These are phyloP conservation scores for Erpornis zantholeuca DNA, from an alignment of 2,113 vertebrate genomes.

Conservation along the genomic window DNA sequence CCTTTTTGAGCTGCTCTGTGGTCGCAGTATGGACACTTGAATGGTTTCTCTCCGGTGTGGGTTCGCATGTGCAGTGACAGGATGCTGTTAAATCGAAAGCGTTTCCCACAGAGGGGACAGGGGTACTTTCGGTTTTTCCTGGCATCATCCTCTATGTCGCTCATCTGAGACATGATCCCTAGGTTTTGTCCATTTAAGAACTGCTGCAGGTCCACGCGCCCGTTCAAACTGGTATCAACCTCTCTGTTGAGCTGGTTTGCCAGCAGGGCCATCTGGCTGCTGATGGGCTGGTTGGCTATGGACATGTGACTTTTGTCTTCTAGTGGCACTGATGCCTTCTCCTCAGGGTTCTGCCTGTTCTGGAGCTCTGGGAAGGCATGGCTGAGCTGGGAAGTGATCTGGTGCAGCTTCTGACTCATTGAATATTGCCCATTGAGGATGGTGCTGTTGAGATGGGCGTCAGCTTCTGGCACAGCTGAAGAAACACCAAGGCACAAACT, in stretches of 20 bases:
- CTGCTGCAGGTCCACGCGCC: slow-evolving; percentile 95
- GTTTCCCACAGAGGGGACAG: slow-evolving; percentile 94
- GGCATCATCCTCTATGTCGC: slow-evolving; percentile 96
- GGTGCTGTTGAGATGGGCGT: slow-evolving; percentile 88
- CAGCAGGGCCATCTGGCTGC: slow-evolving; percentile 94
- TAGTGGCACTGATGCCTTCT: slow-evolving; percentile 82
- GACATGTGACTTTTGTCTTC: slow-evolving; percentile 93
- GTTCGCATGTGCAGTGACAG: slow-evolving; percentile 98
- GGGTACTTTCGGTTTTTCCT: slow-evolving; percentile 98
- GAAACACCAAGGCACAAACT: slow-evolving; percentile 99
- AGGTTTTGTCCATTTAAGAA: slow-evolving; percentile 97
- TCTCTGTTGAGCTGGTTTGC: slow-evolving; percentile 95
- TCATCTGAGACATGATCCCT: slow-evolving; percentile 99
- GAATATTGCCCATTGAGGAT: slow-evolving; percentile 98
- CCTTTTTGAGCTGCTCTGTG: slow-evolving; percentile 97
- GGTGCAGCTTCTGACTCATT: slow-evolving; percentile 98
- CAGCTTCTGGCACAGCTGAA: slow-evolving; percentile 88
- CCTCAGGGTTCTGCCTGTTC: slow-evolving; percentile 87
- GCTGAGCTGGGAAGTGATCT: slow-evolving; percentile 94
- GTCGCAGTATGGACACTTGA: slow-evolving; percentile 98
- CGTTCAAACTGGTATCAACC: slow-evolving; percentile 90
- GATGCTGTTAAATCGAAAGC: slow-evolving; percentile 99
- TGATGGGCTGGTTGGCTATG: slow-evolving; percentile 90
- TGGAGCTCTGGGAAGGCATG: slow-evolving; percentile 96
- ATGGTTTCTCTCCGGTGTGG: slow-evolving; percentile 98